Evolutionary conservation across 2,888 invertebrate genomes (phyloP), one percentile per base, ranked within the genome.

Genomic region (Leptopilina myrica): DNA sequence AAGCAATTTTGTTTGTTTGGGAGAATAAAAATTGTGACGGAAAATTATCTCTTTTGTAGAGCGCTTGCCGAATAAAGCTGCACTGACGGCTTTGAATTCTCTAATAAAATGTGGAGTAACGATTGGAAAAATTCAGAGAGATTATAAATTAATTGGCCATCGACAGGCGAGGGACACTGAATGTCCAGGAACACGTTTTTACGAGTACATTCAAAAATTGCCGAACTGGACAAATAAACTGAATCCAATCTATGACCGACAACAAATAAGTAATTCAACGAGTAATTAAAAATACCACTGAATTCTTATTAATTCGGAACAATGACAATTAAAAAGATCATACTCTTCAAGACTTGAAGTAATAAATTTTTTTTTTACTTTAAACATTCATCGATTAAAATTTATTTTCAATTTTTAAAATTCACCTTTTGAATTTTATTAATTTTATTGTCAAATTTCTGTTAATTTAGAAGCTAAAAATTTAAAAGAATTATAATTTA

Each of bases 181-280:
- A 6, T 92, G 92, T 77, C 92, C 92, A 4, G 92, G 92, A 3
- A 85, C 90, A 11, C 77, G 67, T 0, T 86, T 92, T 15, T 92
- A 90, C 83, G 79, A 88, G n/a, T 89, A 90, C 81, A 89, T 92
- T 11, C 85, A 85, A 75, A 82, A 77, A 0, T 86, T 90, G 87
- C 89, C 92, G 0, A 82, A 88, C 53, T 92, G 91, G 91, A 89
- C 88, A 0, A 49, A 79, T 0, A 49, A 59, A 2, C 89, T 89
- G 0, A 53, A 64, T 49, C 87, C 89, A 3, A 78, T 78, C 15
- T 79, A 59, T 6, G 26, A 78, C 66, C 40, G 20, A 26, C 11
- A 6, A 56, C 8, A 3, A 33, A 33, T 33, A 53, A 59, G 33
- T n/a, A 65, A 64, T 64, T n/a, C 40, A 5, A 46, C 15, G 49